Evolutionary conservation across 2,888 invertebrate genomes (phyloP), one percentile per base, ranked within the genome.

Genomic region (Oligia strigilis): DNA sequence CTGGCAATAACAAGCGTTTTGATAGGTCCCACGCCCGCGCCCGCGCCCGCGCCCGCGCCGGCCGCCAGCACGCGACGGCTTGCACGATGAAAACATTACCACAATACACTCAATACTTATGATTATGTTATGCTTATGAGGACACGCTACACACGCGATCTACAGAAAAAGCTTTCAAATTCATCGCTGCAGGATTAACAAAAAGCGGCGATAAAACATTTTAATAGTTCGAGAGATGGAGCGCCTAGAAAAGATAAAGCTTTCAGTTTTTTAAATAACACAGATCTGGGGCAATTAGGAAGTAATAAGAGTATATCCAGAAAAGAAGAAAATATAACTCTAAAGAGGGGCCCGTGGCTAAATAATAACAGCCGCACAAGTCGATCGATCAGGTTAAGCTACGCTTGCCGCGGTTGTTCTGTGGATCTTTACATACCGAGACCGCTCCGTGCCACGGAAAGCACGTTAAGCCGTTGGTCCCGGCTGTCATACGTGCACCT

Each of bases 101-200:
- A 83, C 72, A 83, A 73, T 62, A 84, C 64, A 64, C 62, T 80
- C 40, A 80, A 70, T 71, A 76, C 43, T 71, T 66, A 55, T 67
- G 74, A 72, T 66, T 84, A 76, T 66, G 13, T 36, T 72, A 79
- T 74, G n/a, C 40, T 55, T 66, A 43, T 58, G 55, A 73, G 43
- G 19, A 49, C 36, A 36, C 55, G 49, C 9, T 58, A 14, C 55
- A 67, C 80, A 84, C 73, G 84, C 84, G n/a, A 84, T 52, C 72
- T 17, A 14, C 8, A 64, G 23, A 73, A 70, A 67, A 70, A 66
- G 11, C 55, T 60, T 58, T n/a, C 14, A 49, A 46, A 77, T 64
- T 60, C 29, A 40, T 64, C 46, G 23, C 23, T 40, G 29, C 29
- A 49, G 55, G 29, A 40, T 55, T 70, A 19, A 81, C 17, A 69